Base-by-base conservation (phyloP, 2,888 invertebrate species). In the Syritta pipiens region DNA sequence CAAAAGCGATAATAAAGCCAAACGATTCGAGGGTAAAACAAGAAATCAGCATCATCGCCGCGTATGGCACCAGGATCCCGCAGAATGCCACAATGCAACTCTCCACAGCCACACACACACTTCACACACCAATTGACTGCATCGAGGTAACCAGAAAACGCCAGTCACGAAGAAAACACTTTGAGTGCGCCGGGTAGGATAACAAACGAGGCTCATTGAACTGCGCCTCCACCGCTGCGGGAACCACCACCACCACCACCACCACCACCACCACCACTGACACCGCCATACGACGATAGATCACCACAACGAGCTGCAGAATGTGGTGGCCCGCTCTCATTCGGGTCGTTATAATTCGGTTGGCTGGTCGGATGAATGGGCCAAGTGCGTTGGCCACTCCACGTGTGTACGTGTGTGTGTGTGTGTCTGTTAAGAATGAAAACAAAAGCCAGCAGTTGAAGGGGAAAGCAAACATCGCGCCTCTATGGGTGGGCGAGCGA, bases 401-500 rank as follows among this genome's bases (percentile, higher is more conserved):
- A 40, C 40, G 48, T 42, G 30, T 26, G 24, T 51, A 46, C 20
- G 42, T n/a, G n/a, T n/a, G n/a, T n/a, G n/a, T n/a, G n/a, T 62
- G 12, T 12, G 28, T 20, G n/a, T 74, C 12, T 44, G 37, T 75
- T 62, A 48, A 74, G 74, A 79, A 79, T 74, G 79, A 79, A 79
- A 79, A 79, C 74, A 74, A 79, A 79, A 79, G 74, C 79, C 77
- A 67, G 22, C 49, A 55, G 28, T 48, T 79, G 74, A 79, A 79
- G 79, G 67, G 67, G 74, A 79, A 79, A 79, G 74, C 79, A 79
- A 79, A 79, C 74, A 79, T 79, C 79, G 79, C 79, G 79, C 79
- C 74, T 79, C 74, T 67, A 67, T 79, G 79, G 79, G 79, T 79
- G 79, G 79, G 79, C 79, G 79, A 79, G 53, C 19, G 14, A 63